Conservation (phyloP, 1,140 invertebrate genomes). For the Eumaeus atala region DNA sequence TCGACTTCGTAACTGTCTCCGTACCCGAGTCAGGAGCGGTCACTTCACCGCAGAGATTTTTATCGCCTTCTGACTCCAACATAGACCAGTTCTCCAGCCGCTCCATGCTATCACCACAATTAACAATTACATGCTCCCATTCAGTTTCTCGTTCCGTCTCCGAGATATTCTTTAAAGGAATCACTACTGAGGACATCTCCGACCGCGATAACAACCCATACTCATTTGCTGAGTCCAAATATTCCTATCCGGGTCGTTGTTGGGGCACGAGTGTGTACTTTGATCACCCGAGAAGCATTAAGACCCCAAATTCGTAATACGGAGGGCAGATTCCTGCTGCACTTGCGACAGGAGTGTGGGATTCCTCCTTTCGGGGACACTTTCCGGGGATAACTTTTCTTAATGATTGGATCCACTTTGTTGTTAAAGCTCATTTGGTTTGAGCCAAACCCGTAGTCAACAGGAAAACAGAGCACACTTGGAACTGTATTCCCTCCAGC, state of each 20-base stretch:
- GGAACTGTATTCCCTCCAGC: background rate
- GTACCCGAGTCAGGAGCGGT: too few species aligned
- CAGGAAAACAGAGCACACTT: background rate
- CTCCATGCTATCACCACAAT: too few species aligned
- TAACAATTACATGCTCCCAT: background rate
- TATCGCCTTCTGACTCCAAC: too few species aligned
- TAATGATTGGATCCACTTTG: background rate
- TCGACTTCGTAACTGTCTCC: too few species aligned
- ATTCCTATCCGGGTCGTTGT: background rate
- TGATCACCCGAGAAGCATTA: background rate
- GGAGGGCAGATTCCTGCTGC: background rate
- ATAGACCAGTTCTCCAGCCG: too few species aligned
- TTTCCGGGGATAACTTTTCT: background rate
- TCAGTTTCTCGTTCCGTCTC: background rate
- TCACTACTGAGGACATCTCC: background rate
- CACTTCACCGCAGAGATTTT: too few species aligned
- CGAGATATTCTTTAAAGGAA: background rate
- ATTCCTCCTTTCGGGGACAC: conserved; percentile 3
- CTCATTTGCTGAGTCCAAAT: background rate
- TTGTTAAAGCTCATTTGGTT: background rate
- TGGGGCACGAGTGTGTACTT: background rate
- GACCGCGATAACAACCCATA: too few species aligned
- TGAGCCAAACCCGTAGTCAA: background rate
- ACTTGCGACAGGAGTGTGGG: background rate
- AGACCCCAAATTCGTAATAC: conserved; percentile 4